Evolutionary conservation across 2,113 vertebrate species (phyloP).

Genomic region (Brachypteracias leptosomus): DNA sequence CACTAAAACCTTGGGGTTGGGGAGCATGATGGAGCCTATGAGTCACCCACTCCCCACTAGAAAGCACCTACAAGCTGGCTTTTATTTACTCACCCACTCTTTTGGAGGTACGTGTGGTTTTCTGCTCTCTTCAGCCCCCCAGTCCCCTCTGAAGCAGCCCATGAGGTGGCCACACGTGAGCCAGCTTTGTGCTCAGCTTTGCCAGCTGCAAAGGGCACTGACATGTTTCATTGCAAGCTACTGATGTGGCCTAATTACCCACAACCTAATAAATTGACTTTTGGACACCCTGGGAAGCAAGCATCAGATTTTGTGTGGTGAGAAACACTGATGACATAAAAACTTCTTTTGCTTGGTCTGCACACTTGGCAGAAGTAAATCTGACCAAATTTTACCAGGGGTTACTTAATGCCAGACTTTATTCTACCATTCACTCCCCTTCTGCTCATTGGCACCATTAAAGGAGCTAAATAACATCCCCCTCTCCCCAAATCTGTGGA

Average conservation of each 20-base stretch:
- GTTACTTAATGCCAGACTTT: neutral
- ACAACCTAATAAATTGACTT: neutral
- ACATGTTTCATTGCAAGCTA: slow-evolving; percentile 23
- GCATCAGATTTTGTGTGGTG: slow-evolving; percentile 4
- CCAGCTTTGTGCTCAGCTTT: neutral
- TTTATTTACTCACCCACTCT: neutral
- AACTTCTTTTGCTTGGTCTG: neutral
- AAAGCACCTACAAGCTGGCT: neutral
- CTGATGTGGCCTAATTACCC: slow-evolving; percentile 23
- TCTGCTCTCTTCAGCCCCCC: neutral
- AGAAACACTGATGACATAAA: neutral
- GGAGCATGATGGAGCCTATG: accelerated
- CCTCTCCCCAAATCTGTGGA: neutral
- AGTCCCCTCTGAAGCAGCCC: neutral
- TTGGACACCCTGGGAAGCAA: slow-evolving; percentile 18
- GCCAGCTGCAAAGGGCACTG: slow-evolving; percentile 4
- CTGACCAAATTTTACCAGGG: accelerated
- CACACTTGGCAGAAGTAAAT: neutral
- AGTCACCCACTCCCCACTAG: neutral
- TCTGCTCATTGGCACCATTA: no score
- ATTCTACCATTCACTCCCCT: neutral
- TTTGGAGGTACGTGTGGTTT: neutral
- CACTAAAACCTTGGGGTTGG: neutral
- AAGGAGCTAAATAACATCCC: neutral
- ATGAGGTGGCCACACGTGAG: neutral